A percentile compares a stretch with the other conserved stretches of the same genome.
Conservation (phyloP, 2,113 vertebrate genomes). For the Sterrhoptilus dennistouni region DNA sequence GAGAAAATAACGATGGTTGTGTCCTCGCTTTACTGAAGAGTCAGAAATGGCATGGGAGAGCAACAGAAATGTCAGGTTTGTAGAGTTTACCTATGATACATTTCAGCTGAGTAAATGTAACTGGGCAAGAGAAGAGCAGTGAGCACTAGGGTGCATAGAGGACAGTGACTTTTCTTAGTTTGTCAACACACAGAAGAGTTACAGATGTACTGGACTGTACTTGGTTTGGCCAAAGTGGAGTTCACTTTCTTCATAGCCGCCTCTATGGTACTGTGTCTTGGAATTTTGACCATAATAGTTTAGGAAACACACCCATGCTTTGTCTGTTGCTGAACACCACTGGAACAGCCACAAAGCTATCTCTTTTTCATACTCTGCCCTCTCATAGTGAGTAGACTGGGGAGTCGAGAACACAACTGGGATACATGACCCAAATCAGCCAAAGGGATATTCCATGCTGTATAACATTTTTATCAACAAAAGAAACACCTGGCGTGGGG, state of each 20-base stretch:
- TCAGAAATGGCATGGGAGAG: background rate
- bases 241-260: background rate
- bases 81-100: background rate
- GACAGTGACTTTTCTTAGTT: background rate
- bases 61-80: background rate
- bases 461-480: background rate
- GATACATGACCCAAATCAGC: background rate
- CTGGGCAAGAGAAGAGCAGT: background rate
- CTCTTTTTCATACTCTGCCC: background rate
- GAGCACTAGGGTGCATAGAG: background rate
- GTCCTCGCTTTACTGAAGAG: background rate
- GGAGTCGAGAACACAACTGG: background rate
- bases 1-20: background rate
- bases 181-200: background rate
- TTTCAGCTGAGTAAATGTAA: background rate
- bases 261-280: background rate
- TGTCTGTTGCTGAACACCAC: background rate
- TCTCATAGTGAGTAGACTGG: background rate
- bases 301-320: background rate
- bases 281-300: background rate
- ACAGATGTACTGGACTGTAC: background rate
- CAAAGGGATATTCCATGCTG: background rate
- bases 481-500: background rate
- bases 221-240: background rate
- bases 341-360: background rate